These are phyloP conservation scores for Hylomyscus alleni DNA, from an alignment of 2,797 vertebrate species.

Conservation along the genomic window DNA sequence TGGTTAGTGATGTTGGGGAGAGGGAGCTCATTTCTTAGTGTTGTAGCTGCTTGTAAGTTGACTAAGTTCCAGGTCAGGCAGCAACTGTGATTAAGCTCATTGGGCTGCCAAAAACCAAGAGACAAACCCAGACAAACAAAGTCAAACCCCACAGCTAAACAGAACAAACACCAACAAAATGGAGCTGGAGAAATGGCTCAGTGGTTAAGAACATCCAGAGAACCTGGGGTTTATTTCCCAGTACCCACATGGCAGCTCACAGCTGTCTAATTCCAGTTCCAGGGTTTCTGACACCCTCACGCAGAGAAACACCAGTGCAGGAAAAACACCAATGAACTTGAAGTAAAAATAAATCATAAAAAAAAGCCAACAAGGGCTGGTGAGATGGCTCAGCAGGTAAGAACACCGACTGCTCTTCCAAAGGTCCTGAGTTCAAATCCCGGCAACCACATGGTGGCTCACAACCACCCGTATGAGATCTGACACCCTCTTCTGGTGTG, in stretches of 20 bases:
- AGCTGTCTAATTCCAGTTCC: not conserved
- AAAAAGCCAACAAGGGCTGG: too few relatives aligned
- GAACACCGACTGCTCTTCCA: too few relatives aligned
- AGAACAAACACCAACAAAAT: not conserved
- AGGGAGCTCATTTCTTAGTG: not conserved
- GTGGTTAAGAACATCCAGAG: not conserved
- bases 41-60: not conserved
- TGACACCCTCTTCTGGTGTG: too few relatives aligned
- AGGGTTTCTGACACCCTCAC: not conserved
- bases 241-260: not conserved
- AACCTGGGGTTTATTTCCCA: not conserved
- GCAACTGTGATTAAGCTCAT: not conserved
- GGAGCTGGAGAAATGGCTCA: not conserved
- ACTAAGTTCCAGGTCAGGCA: not conserved
- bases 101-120: not conserved
- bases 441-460: too few relatives aligned
- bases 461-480: too few relatives aligned
- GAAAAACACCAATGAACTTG: not conserved
- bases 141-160: not conserved
- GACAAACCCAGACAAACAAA: not conserved
- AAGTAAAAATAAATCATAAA: not conserved
- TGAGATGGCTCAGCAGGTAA: too few relatives aligned
- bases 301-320: not conserved
- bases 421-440: too few relatives aligned
- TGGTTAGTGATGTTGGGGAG: not conserved